A percentile compares a stretch with the other conserved stretches of the same genome.
Conservation (phyloP, 2,797 vertebrate species). For the Oryzias sinensis region DNA sequence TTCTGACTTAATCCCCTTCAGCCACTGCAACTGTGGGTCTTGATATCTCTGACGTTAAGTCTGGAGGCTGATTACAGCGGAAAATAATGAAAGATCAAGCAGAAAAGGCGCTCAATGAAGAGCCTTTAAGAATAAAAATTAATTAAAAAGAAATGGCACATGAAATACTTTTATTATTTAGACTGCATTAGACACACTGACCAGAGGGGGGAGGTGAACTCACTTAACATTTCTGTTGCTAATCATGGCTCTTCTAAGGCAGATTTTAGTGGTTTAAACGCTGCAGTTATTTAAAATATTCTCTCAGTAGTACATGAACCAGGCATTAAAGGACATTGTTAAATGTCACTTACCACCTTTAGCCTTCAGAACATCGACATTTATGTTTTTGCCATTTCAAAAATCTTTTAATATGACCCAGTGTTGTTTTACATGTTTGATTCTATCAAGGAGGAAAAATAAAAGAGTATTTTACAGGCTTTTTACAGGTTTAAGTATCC, state of each 20-base stretch:
- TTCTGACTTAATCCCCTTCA: slow-evolving; percentile 38
- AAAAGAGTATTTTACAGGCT: slow-evolving; percentile 9
- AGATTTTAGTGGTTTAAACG: slow-evolving; percentile 32
- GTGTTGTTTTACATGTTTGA: slow-evolving; percentile 41
- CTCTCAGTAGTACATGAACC: slow-evolving; percentile 32
- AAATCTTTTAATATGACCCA: slow-evolving; percentile 26
- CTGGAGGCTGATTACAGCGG: slow-evolving; percentile 36
- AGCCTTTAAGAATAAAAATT: slow-evolving; percentile 23
- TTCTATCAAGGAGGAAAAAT: slow-evolving; percentile 19
- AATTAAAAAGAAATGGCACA: slow-evolving; percentile 20
- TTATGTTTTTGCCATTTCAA: slow-evolving; percentile 24
- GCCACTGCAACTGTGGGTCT: slow-evolving; percentile 24
- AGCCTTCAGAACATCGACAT: slow-evolving; percentile 22
- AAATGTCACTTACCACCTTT: slow-evolving; percentile 16
- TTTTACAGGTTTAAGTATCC: slow-evolving; percentile 11
- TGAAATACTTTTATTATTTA: slow-evolving; percentile 23
- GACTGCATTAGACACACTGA: slow-evolving; percentile 28
- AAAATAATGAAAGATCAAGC: slow-evolving; percentile 25
- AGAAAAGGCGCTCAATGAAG: slow-evolving; percentile 16
- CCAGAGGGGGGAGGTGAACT: slow-evolving; percentile 19
- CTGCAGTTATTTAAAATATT: slow-evolving; percentile 33
- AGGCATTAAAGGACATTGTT: slow-evolving; percentile 11
- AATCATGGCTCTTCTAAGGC: slow-evolving; percentile 21
- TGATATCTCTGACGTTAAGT: slow-evolving; percentile 44
- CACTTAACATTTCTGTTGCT: slow-evolving; percentile 19